Evolutionary conservation across 2,888 invertebrate species (phyloP), one percentile per base, ranked within the genome.

Genomic region (Nephrocerus scutellatus): DNA sequence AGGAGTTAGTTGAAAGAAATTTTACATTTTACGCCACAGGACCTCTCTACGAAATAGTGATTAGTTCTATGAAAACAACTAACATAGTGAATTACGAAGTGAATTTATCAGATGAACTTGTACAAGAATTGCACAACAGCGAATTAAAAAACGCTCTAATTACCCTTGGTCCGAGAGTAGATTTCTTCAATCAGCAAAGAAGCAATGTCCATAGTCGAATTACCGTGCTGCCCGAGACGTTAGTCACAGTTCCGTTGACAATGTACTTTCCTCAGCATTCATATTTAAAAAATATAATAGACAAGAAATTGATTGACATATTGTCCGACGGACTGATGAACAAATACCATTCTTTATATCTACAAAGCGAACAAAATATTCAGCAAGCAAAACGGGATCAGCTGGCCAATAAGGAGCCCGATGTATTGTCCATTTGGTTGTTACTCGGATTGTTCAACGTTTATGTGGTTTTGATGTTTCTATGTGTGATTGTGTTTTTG

Each of bases 311-410:
- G 19, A 0, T 42, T 9, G 6, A 6, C 5, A 31, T 44, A 9
- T 33, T 39, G 25, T n/a, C 39, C 3, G 28, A 30, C 4, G 47
- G 47, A 3, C 5, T 47, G 19, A 14, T 35, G 6, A 15, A 36
- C 5, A 20, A 24, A 1, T 44, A 30, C 39, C 50, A 51, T 6
- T 42, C 43, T 5, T 51, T 50, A 12, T 59, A 59, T 43, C 21
- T 62, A n/a, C n/a, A n/a, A n/a, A n/a, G n/a, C n/a, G n/a, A n/a
- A n/a, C n/a, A n/a, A n/a, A n/a, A n/a, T n/a, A n/a, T n/a, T n/a
- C n/a, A n/a, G n/a, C n/a, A n/a, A n/a, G n/a, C n/a, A n/a, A n/a
- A n/a, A n/a, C n/a, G n/a, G n/a, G n/a, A n/a, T n/a, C n/a, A n/a
- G n/a, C n/a, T n/a, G n/a, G n/a, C n/a, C n/a, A n/a, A n/a, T n/a